Conservation (phyloP, 2,113 vertebrate species). For the Channa maculata region DNA sequence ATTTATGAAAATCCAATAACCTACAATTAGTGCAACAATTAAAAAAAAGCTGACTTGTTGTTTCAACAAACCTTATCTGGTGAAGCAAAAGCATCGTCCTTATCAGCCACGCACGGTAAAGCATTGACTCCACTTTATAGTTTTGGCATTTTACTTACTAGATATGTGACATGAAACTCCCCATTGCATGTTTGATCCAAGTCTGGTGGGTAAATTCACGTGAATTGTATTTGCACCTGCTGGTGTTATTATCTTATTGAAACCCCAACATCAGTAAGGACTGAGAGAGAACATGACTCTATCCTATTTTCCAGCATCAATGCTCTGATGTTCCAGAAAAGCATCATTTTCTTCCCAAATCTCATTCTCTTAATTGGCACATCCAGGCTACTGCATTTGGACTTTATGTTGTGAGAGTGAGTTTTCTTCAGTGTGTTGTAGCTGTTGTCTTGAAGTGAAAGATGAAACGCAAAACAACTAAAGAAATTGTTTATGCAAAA, state of each 20-base stretch:
- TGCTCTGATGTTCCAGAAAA: background rate
- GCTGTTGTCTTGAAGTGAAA: background rate
- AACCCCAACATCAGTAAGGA: background rate
- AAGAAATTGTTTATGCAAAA: background rate
- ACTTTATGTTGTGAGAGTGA: slow-evolving; percentile 10
- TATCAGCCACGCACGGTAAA: background rate
- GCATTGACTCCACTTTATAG: too few species aligned
- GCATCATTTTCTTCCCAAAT: background rate
- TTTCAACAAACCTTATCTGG: too few species aligned
- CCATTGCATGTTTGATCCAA: background rate
- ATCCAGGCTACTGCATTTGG: slow-evolving; percentile 21
- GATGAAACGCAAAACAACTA: background rate
- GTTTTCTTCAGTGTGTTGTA: background rate
- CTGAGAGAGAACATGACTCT: background rate
- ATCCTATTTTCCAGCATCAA: slow-evolving; percentile 24
- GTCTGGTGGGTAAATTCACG: background rate
- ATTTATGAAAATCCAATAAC: slow-evolving; percentile 14
- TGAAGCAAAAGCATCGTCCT: background rate
- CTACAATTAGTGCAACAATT: slow-evolving; percentile 14
- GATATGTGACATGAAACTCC: background rate
- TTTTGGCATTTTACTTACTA: too few species aligned
- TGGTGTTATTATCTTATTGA: background rate
- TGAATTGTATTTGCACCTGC: background rate
- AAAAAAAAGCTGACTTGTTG: background rate
- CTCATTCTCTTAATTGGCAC: slow-evolving; percentile 3